A percentile compares a stretch with the other conserved stretches of the same genome.
Conservation (phyloP, 2,888 invertebrate species). For the Salticus scenicus region DNA sequence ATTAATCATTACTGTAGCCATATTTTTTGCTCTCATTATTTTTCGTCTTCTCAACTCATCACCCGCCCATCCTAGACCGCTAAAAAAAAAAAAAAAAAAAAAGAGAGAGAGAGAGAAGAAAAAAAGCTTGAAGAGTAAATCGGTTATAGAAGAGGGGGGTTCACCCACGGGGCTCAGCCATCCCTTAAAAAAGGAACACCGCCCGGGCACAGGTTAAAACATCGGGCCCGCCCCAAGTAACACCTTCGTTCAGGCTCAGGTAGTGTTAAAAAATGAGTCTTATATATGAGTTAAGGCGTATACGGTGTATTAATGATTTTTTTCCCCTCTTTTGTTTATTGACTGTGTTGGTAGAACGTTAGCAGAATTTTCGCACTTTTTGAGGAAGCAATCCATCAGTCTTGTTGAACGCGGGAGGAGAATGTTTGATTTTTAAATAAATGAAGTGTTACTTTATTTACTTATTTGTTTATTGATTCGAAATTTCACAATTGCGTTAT, state of each 20-base stretch:
- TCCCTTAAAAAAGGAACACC: conserved; percentile 34
- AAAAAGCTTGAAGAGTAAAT: conserved; percentile 15
- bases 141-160: conserved; percentile 3
- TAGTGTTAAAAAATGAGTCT: conserved; percentile 20
- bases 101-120: neutral
- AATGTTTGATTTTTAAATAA: neutral
- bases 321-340: conserved; percentile 1
- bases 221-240: conserved; percentile 61
- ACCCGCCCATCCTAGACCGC: conserved; percentile 44
- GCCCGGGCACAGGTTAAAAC: conserved; percentile 67
- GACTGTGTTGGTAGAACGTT: conserved; percentile 1
- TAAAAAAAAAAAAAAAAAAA: neutral
- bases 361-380: conserved; percentile 57
- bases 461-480: no score
- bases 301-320: conserved; percentile 7
- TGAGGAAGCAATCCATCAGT: conserved; percentile 52
- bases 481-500: no score
- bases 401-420: conserved; percentile 9
- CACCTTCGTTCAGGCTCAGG: conserved; percentile 46
- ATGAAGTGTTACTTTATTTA: neutral
- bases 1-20: conserved; percentile 53
- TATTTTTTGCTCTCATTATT: conserved; percentile 13
- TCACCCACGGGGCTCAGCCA: conserved; percentile 54
- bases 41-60: conserved; percentile 56
- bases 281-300: conserved; percentile 64